A percentile compares a stretch with the other conserved stretches of the same genome.
These are phyloP conservation scores for Cetoscarus ocellatus DNA, from an alignment of 2,797 vertebrate genomes.

Conservation along the genomic window DNA sequence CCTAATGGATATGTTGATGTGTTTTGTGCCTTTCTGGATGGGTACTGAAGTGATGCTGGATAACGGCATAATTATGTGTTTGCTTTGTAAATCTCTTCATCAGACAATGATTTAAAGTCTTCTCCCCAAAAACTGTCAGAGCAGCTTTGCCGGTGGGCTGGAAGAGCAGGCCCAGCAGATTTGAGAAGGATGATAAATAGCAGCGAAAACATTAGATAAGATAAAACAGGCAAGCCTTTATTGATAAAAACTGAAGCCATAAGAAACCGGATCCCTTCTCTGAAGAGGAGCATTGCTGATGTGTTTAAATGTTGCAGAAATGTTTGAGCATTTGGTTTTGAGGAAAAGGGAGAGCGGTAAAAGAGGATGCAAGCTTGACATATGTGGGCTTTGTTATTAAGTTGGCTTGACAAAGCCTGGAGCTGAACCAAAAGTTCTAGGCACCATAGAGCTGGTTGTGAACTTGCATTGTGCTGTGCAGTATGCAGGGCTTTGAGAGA, in stretches of 20 bases:
- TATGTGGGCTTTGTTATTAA: no score
- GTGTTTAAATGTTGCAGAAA: neutral
- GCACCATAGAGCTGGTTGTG: no score
- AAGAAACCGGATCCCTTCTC: conserved; percentile 1
- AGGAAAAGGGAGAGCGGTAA: neutral
- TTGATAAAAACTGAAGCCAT: conserved; percentile 1
- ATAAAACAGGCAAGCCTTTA: conserved; percentile 11
- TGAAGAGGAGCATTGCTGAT: conserved; percentile 1
- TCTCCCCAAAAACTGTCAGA: conserved; percentile 17
- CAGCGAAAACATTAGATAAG: conserved; percentile 12
- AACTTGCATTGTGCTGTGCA: no score
- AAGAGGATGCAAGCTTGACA: no score
- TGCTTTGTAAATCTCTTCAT: conserved; percentile 30
- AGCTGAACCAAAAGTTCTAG: no score
- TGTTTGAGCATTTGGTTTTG: neutral
- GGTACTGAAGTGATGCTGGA: neutral
- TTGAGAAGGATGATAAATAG: conserved; percentile 24
- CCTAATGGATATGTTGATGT: conserved; percentile 4
- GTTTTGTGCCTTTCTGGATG: neutral
- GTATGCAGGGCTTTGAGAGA: no score
- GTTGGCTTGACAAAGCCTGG: no score
- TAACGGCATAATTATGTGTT: conserved; percentile 13
- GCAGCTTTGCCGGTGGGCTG: conserved; percentile 31
- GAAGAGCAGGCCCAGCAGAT: conserved; percentile 3
- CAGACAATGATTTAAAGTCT: conserved; percentile 36